Base-by-base conservation (phyloP, 1,140 invertebrate species). In the Varroa destructor region DNA sequence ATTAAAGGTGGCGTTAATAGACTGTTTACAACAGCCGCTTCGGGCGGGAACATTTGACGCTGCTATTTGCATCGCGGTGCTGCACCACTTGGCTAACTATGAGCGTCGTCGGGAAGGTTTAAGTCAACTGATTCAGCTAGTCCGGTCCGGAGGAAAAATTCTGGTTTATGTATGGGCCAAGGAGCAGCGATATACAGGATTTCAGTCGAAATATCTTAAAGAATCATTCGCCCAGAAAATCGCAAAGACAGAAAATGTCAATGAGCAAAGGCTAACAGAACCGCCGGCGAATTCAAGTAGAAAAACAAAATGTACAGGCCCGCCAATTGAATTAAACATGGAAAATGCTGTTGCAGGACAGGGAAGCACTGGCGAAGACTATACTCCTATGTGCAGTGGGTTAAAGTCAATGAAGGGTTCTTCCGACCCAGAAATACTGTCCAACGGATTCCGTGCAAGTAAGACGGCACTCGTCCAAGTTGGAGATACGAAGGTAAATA, bases 91-190 rank as follows among this genome's bases (percentile, higher is more conserved):
- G 58, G 86, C 90, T 8, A 91, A 85, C n/a, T 77, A 82, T 76
- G 83, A 85, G 71, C 82, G 93, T 76, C 82, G 93, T 76, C 74
- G 85, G 56, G 78, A 85, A 77, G 90, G 91, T 0, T 76, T 97
- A 14, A 74, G 77, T 42, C 90, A 93, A 80, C 87, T 96, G 73
- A 76, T 85, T 0, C 80, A 90, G 43, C 80, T 97, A 1, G 79
- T 97, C 0, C 79, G 81, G 61, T 77, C 81, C 0, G 85, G 84
- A 0, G 94, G 94, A 0, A 81, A 80, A 75, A 87, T 87, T 1
- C 81, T 97, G 42, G 86, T 97, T 61, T 96, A 94, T 78, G 93
- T 95, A 0, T 98, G 94, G 94, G 90, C 94, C 0, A 89, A 90
- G 79, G 88, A 97, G 76, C 94, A 97, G 80, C 83, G 85, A 10